Percentiles rank a stretch among this genome's conserved stretches.
These are phyloP conservation scores for Sebastes oblongus DNA, from an alignment of 2,797 vertebrate species.

Conservation along the genomic window DNA sequence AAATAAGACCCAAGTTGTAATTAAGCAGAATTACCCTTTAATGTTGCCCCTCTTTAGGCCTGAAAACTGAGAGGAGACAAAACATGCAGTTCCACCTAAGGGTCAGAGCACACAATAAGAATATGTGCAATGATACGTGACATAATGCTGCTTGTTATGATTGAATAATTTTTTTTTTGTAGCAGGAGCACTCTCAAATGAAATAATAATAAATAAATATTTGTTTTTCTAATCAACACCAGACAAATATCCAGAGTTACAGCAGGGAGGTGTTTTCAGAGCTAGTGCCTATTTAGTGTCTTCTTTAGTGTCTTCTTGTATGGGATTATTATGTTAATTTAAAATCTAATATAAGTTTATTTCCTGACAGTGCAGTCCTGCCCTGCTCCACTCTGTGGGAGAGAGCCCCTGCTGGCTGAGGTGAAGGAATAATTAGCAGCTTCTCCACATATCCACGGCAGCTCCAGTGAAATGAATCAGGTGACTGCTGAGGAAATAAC, in stretches of 20 bases:
- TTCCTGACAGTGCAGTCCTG: neutral
- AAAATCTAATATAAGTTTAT: neutral
- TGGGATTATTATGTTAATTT: neutral
- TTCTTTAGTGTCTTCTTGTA: neutral
- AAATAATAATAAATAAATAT: too few species aligned
- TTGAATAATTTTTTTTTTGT: too few species aligned
- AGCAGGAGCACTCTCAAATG: too few species aligned
- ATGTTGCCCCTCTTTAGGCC: neutral
- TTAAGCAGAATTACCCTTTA: neutral
- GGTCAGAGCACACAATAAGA: too few species aligned
- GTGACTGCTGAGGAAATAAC: neutral
- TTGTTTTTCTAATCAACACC: neutral
- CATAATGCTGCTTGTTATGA: too few species aligned
- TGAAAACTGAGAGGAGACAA: neutral
- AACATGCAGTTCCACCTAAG: too few species aligned
- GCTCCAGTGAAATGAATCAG: neutral
- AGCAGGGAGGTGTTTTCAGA: too few species aligned
- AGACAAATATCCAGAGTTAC: neutral
- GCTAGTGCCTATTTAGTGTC: neutral
- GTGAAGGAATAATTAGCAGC: constrained; percentile 23
- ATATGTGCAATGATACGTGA: too few species aligned
- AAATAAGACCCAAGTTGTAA: too few species aligned
- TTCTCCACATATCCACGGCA: neutral
- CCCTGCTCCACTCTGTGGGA: neutral
- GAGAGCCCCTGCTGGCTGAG: constrained; percentile 12